Evolutionary conservation across 2,888 invertebrate species (phyloP).

Genomic region (Eurytoma californica): DNA sequence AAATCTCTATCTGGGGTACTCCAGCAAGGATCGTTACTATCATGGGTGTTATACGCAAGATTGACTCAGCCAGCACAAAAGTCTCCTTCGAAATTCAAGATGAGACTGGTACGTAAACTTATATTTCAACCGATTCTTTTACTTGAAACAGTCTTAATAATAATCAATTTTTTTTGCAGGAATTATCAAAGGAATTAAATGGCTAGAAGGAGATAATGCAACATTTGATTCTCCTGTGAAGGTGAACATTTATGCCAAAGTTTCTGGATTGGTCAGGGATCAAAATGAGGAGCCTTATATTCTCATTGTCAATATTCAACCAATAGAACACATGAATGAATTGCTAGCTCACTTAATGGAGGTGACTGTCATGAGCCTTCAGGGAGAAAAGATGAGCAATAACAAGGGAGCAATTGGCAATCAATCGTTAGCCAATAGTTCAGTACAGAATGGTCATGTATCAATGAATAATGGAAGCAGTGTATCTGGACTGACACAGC

Average conservation of each 20-base stretch:
- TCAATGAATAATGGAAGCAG: not conserved
- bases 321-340: constrained; percentile 81
- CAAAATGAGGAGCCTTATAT: constrained; percentile 80
- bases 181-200: constrained; percentile 67
- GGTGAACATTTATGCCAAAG: constrained; percentile 75
- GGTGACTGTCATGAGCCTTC: constrained; percentile 78
- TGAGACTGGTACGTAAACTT: constrained; percentile 76
- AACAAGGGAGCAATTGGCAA: not conserved
- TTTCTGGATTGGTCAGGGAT: constrained; percentile 81
- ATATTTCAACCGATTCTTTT: no score
- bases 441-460: not conserved
- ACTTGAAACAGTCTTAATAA: no score
- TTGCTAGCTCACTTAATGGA: constrained; percentile 83
- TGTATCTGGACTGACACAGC: constrained; percentile 61
- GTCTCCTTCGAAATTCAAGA: constrained; percentile 81
- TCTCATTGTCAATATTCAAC: constrained; percentile 80
- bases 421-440: not conserved
- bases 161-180: constrained; percentile 59
- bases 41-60: constrained; percentile 78
- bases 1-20: constrained; percentile 62
- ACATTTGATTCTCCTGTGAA: constrained; percentile 71
- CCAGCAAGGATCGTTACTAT: constrained; percentile 63
- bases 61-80: constrained; percentile 80
- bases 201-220: constrained; percentile 75
- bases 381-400: constrained; percentile 74